Percentiles rank a stretch among this genome's conserved stretches.
Evolutionary conservation across 1,140 invertebrate species (phyloP).

Genomic region (Neoseiulus cucumeris): DNA sequence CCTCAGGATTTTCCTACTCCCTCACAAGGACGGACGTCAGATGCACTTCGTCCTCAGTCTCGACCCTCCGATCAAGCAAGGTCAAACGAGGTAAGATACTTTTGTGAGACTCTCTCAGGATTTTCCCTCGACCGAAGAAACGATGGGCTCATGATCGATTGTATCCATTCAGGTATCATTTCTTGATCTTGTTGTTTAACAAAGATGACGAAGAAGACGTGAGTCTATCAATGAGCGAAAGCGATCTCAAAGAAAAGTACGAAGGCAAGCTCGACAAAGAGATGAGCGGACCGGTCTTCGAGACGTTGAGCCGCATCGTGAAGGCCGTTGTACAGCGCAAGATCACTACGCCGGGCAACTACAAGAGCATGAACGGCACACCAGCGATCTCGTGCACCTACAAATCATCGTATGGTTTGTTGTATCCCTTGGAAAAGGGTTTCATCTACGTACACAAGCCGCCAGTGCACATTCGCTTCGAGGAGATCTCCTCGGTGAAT

Average conservation of each 20-base stretch:
- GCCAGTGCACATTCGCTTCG: constrained; percentile 89
- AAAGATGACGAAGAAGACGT: constrained; percentile 72
- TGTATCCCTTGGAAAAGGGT: constrained; percentile 95
- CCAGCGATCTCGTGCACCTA: constrained; percentile 87
- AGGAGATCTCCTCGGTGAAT: constrained; percentile 86
- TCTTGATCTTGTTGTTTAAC: constrained; percentile 77
- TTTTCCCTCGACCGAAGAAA: background rate
- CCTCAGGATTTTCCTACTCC: constrained; percentile 74
- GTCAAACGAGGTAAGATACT: constrained; percentile 55
- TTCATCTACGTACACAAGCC: constrained; percentile 99
- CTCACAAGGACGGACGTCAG: constrained; percentile 91
- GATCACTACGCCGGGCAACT: constrained; percentile 79
- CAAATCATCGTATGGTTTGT: constrained; percentile 86
- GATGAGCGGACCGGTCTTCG: constrained; percentile 74
- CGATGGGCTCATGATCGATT: background rate
- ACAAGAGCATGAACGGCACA: constrained; percentile 66
- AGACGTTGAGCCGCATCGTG: constrained; percentile 88
- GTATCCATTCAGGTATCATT: constrained; percentile 41
- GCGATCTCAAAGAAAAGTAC: constrained; percentile 80
- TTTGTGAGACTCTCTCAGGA: too few species aligned
- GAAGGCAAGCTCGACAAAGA: constrained; percentile 80
- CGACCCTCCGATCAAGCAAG: constrained; percentile 98
- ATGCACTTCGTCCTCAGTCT: constrained; percentile 95
- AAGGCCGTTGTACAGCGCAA: constrained; percentile 84
- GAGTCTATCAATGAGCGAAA: constrained; percentile 73